Conservation (phyloP, 2,113 vertebrate genomes). For the Burhinus bistriatus region DNA sequence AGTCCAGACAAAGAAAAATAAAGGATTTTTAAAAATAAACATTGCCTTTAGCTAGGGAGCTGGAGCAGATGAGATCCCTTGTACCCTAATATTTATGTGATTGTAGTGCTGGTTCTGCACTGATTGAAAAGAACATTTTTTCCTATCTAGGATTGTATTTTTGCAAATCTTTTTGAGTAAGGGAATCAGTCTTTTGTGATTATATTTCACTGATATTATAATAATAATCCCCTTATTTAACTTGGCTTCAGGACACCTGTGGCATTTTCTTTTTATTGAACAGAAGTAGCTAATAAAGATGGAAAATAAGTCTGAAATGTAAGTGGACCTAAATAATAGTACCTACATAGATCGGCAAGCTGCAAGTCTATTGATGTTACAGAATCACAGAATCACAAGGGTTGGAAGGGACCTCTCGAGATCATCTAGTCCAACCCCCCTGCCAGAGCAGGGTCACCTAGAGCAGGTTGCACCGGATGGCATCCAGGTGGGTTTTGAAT, state of each 20-base stretch:
- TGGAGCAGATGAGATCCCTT: background rate
- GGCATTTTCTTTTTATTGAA: background rate
- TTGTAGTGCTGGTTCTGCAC: background rate
- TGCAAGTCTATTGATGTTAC: background rate
- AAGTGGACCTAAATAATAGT: background rate
- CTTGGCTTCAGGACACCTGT: background rate
- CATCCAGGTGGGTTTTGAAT: no score
- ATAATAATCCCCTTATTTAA: background rate
- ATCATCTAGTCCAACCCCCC: no score
- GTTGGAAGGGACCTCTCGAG: no score
- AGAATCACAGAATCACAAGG: no score
- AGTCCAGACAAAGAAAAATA: background rate
- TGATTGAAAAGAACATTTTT: background rate
- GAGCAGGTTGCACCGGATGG: no score
- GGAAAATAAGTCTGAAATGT: background rate
- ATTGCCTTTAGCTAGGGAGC: background rate
- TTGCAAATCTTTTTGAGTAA: background rate
- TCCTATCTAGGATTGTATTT: background rate
- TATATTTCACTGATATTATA: background rate
- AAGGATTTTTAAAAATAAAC: background rate
- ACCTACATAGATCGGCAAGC: background rate
- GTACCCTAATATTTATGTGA: background rate
- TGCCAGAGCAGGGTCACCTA: no score
- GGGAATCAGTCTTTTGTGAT: background rate
- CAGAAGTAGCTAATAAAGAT: background rate